Evolutionary conservation across 1,140 invertebrate species (phyloP).

Genomic region (Stegodyphus dumicola): DNA sequence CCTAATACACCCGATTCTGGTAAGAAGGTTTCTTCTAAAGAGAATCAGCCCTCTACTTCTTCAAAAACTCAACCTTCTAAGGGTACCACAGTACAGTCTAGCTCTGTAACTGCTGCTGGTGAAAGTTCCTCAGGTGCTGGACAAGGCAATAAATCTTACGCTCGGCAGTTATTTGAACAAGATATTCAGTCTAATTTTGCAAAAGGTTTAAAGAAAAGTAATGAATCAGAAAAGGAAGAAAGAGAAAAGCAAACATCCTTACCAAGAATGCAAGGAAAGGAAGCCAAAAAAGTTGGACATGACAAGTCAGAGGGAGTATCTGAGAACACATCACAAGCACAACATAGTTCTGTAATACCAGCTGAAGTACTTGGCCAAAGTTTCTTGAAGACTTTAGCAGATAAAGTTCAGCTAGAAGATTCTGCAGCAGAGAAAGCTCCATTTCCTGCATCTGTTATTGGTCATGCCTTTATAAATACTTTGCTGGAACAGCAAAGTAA

Average conservation of each 20-base stretch:
- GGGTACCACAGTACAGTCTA: not conserved
- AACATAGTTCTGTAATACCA: not conserved
- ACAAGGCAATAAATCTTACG: slow-evolving; percentile 28
- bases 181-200: slow-evolving; percentile 52
- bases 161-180: slow-evolving; percentile 37
- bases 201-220: slow-evolving; percentile 5
- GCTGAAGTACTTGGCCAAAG: slow-evolving; percentile 17
- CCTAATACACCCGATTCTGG: not conserved
- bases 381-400: slow-evolving; percentile 25
- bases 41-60: not conserved
- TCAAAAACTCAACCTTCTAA: not conserved
- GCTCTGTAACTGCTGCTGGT: not conserved
- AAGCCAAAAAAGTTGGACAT: not conserved
- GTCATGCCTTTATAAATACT: slow-evolving; percentile 48
- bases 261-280: not conserved
- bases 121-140: not conserved
- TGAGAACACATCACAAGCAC: not conserved
- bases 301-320: not conserved
- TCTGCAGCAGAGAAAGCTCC: not conserved
- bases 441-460: slow-evolving; percentile 49
- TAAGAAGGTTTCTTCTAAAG: slow-evolving; percentile 21
- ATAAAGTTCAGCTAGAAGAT: slow-evolving; percentile 6
- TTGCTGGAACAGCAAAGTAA: not conserved
- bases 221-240: not conserved
- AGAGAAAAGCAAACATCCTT: not conserved